Conservation (phyloP, 2,113 vertebrate genomes). For the Nibea albiflora region DNA sequence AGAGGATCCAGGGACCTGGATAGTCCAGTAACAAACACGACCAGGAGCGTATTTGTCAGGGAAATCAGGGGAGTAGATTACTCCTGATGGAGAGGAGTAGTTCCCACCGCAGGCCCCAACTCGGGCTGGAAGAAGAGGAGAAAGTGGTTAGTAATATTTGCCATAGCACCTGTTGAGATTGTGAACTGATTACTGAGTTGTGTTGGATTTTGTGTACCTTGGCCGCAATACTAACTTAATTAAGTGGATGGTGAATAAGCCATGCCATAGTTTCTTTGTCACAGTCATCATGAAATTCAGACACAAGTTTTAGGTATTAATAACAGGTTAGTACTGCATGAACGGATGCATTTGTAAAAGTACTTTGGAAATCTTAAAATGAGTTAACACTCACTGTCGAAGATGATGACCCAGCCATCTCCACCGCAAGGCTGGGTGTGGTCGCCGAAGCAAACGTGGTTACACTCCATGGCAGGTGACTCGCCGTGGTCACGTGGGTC, state of each 20-base stretch:
- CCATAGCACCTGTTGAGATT: not conserved
- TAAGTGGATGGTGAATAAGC: not conserved
- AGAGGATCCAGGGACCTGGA: constrained; percentile 89
- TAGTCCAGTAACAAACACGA: constrained; percentile 96
- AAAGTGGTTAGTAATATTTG: not conserved
- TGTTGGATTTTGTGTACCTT: not conserved
- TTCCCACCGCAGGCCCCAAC: constrained; percentile 96
- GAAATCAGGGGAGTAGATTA: constrained; percentile 97
- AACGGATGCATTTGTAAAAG: not conserved
- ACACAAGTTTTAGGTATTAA: too few relatives aligned
- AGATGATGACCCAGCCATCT: constrained; percentile 96
- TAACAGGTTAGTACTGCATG: not conserved
- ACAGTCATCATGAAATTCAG: not conserved
- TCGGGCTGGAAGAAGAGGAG: constrained; percentile 82
- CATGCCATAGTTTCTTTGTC: not conserved
- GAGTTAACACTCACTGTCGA: constrained; percentile 90
- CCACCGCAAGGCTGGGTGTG: constrained; percentile 96
- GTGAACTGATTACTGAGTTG: not conserved
- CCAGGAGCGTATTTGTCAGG: constrained; percentile 90
- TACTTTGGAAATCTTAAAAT: not conserved
- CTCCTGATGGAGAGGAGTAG: constrained; percentile 88
- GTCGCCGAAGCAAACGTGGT: constrained; percentile 97
- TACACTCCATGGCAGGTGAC: constrained; percentile 93
- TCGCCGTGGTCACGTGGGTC: constrained; percentile 90
- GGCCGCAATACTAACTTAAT: not conserved